Evolutionary conservation across 2,113 vertebrate species (phyloP), one percentile per base, ranked within the genome.

Genomic region (Ophthalmolycus amberensis): DNA sequence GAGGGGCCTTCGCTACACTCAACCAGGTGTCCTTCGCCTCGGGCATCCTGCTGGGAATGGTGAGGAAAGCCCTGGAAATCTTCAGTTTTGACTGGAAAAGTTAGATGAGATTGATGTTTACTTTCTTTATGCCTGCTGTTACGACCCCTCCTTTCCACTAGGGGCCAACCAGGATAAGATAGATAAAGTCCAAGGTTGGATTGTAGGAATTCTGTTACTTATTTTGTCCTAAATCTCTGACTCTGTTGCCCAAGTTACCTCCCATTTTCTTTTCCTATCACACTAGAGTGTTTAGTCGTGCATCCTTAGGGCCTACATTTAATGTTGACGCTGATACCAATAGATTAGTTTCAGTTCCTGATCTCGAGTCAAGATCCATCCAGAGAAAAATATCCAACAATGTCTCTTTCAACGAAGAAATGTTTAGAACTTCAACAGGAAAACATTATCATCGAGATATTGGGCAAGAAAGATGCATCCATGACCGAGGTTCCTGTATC

Each of bases 11-110:
- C 32, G 94, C 95, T 4, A 96, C 95, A 5, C 85, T 96, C 66
- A 96, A 96, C 90, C 95, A 96, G 86, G 94, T 96, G 73, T 94
- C 94, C 62, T 94, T 94, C 0, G 91, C 95, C 59, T 66, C 89
- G 0, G 95, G 95, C 40, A 96, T 94, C 84, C 87, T 95, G 42
- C 73, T 96, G 64, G 95, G 95, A 63, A 96, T 95, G 95, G 95
- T 96, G 80, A 92, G 88, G 67, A 73, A 22, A 16, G 29, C 5
- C 22, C 4, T 10, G 27, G 44, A 37, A 37, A 29, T 15, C 44
- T 46, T n/a, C 37, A n/a, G 15, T 38, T 37, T 25, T 54, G 22
- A 52, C 20, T 52, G 20, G 20, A 52, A 32, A 29, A 18, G 38
- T 27, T 27, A 27, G 6, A 22, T 7, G 12, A 58, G 11, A 59